Conservation (phyloP, 2,888 invertebrate genomes). For the Hirtodrosophila duncani region DNA sequence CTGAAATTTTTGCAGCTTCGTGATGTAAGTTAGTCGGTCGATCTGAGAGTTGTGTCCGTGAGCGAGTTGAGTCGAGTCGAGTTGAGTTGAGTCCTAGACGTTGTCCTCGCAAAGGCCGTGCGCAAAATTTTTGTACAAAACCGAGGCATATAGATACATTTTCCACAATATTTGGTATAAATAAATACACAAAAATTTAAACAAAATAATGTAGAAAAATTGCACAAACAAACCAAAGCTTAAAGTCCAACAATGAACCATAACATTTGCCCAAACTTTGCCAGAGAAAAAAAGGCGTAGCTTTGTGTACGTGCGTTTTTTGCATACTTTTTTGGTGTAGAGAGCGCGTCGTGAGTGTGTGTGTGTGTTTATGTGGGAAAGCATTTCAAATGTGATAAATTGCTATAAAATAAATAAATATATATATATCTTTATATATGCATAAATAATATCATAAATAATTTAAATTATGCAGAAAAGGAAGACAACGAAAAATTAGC, state of each 20-base stretch:
- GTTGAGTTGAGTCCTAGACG: constrained; percentile 62
- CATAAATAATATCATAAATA: constrained; percentile 4
- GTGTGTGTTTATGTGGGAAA: constrained; percentile 21
- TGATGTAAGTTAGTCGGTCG: constrained; percentile 77
- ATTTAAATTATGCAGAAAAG: constrained; percentile 8
- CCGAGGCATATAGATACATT: constrained; percentile 65
- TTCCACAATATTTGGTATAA: constrained; percentile 51
- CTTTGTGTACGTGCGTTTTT: too few relatives aligned
- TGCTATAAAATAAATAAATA: background rate
- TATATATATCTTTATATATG: too few relatives aligned
- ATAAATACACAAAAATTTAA: constrained; percentile 9
- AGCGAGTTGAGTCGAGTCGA: constrained; percentile 66
- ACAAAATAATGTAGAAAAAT: constrained; percentile 3
- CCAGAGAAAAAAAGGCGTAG: constrained; percentile 47
- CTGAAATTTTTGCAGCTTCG: constrained; percentile 74
- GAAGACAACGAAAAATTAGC: background rate
- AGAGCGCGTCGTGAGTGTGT: constrained; percentile 45
- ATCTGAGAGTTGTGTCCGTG: constrained; percentile 64
- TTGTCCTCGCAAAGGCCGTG: constrained; percentile 58
- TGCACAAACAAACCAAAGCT: background rate
- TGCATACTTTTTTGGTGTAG: constrained; percentile 60
- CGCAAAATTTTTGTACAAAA: constrained; percentile 51
- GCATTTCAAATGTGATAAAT: constrained; percentile 1
- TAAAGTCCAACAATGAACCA: constrained; percentile 8
- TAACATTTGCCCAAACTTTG: background rate